Evolutionary conservation across 2,797 vertebrate species (phyloP).

Genomic region (Tangara arthus): DNA sequence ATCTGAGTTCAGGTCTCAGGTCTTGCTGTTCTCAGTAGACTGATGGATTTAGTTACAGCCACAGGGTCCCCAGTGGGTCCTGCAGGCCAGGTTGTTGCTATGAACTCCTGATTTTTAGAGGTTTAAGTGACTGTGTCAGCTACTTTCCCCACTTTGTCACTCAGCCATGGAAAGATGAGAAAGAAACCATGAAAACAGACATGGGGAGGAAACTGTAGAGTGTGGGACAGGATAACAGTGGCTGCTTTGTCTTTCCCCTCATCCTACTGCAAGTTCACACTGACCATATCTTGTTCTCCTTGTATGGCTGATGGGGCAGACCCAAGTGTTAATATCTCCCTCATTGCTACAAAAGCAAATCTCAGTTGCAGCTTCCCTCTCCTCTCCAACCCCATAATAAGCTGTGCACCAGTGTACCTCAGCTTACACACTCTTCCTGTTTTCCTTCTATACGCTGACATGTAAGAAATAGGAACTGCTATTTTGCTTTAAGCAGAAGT

Average conservation of each 20-base stretch:
- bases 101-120: background rate
- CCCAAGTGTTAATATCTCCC: background rate
- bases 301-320: background rate
- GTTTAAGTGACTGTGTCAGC: background rate
- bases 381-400: background rate
- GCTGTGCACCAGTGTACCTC: background rate
- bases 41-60: background rate
- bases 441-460: background rate
- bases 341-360: background rate
- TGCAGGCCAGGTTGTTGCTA: background rate
- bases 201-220: accelerated
- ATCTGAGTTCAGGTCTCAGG: background rate
- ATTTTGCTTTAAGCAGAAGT: background rate
- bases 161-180: background rate
- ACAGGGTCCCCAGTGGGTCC: background rate
- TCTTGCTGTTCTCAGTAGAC: background rate
- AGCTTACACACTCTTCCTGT: background rate
- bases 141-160: background rate
- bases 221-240: background rate
- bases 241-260: background rate
- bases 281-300: background rate
- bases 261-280: background rate
- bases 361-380: background rate
- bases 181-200: background rate
- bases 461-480: background rate